A percentile compares a stretch with the other conserved stretches of the same genome.
Evolutionary conservation across 2,888 invertebrate species (phyloP).

Genomic region (Azorinus chamasolen): DNA sequence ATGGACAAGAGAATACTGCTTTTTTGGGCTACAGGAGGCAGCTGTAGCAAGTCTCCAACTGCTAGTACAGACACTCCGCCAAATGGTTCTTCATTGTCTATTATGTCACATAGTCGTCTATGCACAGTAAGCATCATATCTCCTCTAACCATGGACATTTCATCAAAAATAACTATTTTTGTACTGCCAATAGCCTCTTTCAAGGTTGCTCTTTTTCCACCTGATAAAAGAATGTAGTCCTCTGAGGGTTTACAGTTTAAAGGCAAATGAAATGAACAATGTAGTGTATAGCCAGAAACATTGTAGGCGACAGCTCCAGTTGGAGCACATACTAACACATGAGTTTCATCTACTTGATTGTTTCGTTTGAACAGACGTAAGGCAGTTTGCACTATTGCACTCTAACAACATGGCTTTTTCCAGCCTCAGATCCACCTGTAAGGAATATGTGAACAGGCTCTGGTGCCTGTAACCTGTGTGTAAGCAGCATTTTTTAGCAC

Average conservation of each 20-base stretch:
- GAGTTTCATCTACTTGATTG: slow-evolving; percentile 35
- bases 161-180: too few relatives aligned
- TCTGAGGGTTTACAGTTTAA: slow-evolving; percentile 18
- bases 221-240: slow-evolving; percentile 48
- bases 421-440: slow-evolving; percentile 64
- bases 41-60: too few relatives aligned
- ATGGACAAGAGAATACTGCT: too few relatives aligned
- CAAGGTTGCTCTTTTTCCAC: slow-evolving; percentile 34
- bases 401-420: slow-evolving; percentile 59
- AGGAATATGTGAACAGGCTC: slow-evolving; percentile 60
- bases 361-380: slow-evolving; percentile 33
- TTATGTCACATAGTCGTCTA: slow-evolving; percentile 50
- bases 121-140: slow-evolving; percentile 56
- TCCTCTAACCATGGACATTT: too few relatives aligned
- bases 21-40: too few relatives aligned
- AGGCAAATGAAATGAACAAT: slow-evolving; percentile 42
- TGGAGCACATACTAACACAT: slow-evolving; percentile 62
- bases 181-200: too few relatives aligned
- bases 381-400: slow-evolving; percentile 55
- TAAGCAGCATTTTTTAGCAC: slow-evolving; percentile 45
- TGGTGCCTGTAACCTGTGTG: slow-evolving; percentile 39
- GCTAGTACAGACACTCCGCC: too few relatives aligned
- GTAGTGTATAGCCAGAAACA: too few relatives aligned
- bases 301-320: slow-evolving; percentile 65
- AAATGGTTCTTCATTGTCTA: slow-evolving; percentile 50